phyloP scores from a whole-genome alignment of 2,888 invertebrate genomes.

The Megastigmus dorsalis region DNA sequence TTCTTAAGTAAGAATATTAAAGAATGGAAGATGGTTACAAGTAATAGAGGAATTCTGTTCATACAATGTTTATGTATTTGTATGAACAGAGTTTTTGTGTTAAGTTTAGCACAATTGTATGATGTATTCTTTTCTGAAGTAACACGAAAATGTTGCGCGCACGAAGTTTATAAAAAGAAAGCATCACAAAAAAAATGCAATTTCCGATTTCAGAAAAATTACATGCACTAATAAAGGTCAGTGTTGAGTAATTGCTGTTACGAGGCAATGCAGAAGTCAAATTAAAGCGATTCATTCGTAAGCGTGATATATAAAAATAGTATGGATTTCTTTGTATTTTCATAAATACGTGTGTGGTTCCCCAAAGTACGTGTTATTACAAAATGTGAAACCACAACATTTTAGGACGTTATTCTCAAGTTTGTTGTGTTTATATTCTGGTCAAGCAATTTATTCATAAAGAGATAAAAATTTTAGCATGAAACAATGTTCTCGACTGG shows the following conservation, averaged over 20 bases:
- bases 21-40: conserved; percentile 44
- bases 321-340: conserved; percentile 48
- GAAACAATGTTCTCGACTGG: conserved; percentile 49
- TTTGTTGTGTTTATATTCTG: conserved; percentile 41
- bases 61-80: conserved; percentile 47
- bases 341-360: conserved; percentile 39
- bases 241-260: conserved; percentile 22
- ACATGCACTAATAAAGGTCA: conserved; percentile 18
- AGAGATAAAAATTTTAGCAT: conserved; percentile 28
- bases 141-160: conserved; percentile 32
- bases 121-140: conserved; percentile 29
- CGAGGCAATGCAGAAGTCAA: conserved; percentile 38
- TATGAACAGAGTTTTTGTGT: conserved; percentile 34
- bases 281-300: conserved; percentile 38
- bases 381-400: conserved; percentile 14
- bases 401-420: conserved; percentile 16
- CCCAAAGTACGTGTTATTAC: neutral
- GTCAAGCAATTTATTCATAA: conserved; percentile 39
- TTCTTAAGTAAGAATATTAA: conserved; percentile 35
- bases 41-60: conserved; percentile 43
- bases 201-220: conserved; percentile 23
- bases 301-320: conserved; percentile 13
- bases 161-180: conserved; percentile 40
- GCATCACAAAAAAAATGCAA: conserved; percentile 39
- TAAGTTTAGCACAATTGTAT: conserved; percentile 31